Base-by-base conservation (phyloP, 2,113 vertebrate genomes). In the Toxotes jaculatrix region DNA sequence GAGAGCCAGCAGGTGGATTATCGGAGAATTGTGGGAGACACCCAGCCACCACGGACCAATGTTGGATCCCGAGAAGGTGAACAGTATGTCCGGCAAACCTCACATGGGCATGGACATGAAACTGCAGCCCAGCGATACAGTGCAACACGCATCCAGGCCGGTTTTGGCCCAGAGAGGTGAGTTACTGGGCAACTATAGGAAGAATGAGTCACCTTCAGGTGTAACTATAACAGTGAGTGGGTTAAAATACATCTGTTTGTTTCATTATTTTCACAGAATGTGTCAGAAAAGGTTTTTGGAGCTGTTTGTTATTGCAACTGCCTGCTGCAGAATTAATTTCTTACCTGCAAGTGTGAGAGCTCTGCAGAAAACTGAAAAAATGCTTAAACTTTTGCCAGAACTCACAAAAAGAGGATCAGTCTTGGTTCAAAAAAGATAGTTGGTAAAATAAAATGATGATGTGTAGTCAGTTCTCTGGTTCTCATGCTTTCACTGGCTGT, bases 101-200 rank as follows among this genome's bases (percentile, higher is more conserved):
- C 92, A 31, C 94, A 94, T 5, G 64, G 88, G 17, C 92, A 95
- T 59, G 94, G 93, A 34, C 94, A 96, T 64, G 95, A 96, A 93
- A 97, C 95, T 31, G 96, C 95, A 17, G 96, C 96, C n/a, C 97
- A 97, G 92, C 80, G 96, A 63, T 96, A 96, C 93, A 96, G 87
- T 21, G 96, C 96, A 69, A 96, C 95, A 12, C 94, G 96, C 56
- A 95, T 96, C 72, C 96, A 96, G 89, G 97, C 96, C 3, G 95
- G 96, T 62, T 91, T 95, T 57, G 94, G 95, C 79, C 94, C 96
- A 8, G 96, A 96, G 88, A 97, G 96, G 97, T 97, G 92, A 96
- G 94, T 80, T 11, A 1, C 11, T 13, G 19, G 53, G 16, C 45
- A 38, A 40, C 11, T 40, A 11, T 0, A 21, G 21, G 8, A 27